These are phyloP conservation scores for Plebejus melissa DNA, from an alignment of 2,888 invertebrate species.

Conservation along the genomic window DNA sequence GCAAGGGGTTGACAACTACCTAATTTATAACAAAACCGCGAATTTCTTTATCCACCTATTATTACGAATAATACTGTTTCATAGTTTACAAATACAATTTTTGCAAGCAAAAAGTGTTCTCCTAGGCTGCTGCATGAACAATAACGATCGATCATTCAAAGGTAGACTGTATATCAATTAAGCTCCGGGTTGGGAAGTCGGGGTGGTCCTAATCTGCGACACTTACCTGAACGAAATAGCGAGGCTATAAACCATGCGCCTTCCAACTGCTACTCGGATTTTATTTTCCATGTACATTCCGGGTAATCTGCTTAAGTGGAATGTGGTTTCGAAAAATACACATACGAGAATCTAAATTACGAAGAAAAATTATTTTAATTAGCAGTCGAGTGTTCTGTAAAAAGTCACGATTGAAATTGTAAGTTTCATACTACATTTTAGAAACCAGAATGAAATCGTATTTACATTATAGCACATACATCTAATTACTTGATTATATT, in stretches of 20 bases:
- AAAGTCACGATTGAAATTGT: background rate
- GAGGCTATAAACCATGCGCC: background rate
- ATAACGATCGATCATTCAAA: background rate
- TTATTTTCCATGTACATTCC: background rate
- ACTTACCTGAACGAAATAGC: slow-evolving; percentile 18
- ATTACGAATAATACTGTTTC: background rate
- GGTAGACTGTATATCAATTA: slow-evolving; percentile 6
- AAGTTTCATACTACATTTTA: background rate
- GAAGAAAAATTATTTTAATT: background rate
- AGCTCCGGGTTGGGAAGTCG: background rate
- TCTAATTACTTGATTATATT: background rate
- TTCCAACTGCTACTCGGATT: background rate
- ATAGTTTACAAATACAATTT: background rate
- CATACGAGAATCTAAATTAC: background rate
- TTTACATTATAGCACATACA: background rate
- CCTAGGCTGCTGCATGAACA: background rate
- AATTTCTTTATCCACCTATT: background rate
- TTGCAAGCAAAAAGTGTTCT: background rate
- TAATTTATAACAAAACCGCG: background rate
- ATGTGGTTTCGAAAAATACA: background rate
- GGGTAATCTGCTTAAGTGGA: background rate
- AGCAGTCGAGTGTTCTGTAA: background rate
- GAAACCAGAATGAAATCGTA: background rate
- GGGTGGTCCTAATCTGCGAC: background rate
- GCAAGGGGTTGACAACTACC: background rate